These are phyloP conservation scores for Biston stratarius DNA, from an alignment of 2,888 invertebrate genomes.

Conservation along the genomic window DNA sequence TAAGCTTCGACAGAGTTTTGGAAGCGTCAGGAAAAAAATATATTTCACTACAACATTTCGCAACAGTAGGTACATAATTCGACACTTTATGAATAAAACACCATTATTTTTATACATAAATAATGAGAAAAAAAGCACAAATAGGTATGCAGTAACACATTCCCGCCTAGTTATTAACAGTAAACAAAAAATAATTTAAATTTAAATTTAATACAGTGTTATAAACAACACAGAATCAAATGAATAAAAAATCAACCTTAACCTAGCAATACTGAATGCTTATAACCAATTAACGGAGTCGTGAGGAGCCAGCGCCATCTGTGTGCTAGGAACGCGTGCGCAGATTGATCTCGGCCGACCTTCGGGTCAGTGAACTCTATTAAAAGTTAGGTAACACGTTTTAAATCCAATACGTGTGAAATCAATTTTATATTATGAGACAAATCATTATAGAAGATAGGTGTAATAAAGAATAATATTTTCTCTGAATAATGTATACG, in stretches of 20 bases:
- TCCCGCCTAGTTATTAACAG: too few relatives aligned
- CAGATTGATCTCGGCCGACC: constrained; percentile 61
- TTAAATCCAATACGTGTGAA: constrained; percentile 44
- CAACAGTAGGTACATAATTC: too few relatives aligned
- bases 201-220: not conserved
- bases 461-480: constrained; percentile 33
- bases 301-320: constrained; percentile 54
- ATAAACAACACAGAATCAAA: not conserved
- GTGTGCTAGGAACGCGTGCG: constrained; percentile 58
- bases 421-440: constrained; percentile 35
- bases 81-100: too few relatives aligned
- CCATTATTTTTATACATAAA: too few relatives aligned
- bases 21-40: too few relatives aligned
- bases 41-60: too few relatives aligned
- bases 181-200: too few relatives aligned
- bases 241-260: not conserved
- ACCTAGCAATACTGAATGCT: constrained; percentile 39
- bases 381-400: constrained; percentile 51
- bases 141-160: too few relatives aligned
- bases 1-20: too few relatives aligned
- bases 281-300: constrained; percentile 49
- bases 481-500: constrained; percentile 5
- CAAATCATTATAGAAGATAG: constrained; percentile 12
- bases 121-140: too few relatives aligned
- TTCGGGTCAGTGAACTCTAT: constrained; percentile 65